phyloP scores from a whole-genome alignment of 1,140 invertebrate species.

The Bombus sibiricus region DNA sequence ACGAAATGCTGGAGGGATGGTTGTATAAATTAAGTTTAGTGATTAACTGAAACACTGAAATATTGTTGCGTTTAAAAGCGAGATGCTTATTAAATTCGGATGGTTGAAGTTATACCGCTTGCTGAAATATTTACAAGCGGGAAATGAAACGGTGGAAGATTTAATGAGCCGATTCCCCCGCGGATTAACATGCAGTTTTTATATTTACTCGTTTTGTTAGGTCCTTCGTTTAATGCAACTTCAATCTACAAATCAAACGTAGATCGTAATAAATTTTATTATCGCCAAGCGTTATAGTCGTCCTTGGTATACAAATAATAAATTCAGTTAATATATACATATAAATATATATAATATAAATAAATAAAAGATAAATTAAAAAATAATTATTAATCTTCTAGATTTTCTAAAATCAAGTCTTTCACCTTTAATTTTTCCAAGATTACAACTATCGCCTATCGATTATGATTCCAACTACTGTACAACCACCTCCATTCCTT shows the following conservation, averaged over 20 bases:
- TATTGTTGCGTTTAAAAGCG: background rate
- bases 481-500: background rate
- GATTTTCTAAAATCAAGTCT: background rate
- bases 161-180: background rate
- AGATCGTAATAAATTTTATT: background rate
- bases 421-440: background rate
- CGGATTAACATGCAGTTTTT: slow-evolving; percentile 6
- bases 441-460: no score
- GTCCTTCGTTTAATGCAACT: no score
- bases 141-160: slow-evolving; percentile 3
- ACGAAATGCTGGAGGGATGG: background rate
- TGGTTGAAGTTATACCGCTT: no score
- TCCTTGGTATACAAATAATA: no score
- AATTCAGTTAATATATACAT: no score
- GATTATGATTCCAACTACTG: no score
- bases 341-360: no score
- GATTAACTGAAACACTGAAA: background rate
- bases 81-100: background rate
- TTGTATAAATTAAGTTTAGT: slow-evolving; percentile 1
- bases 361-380: no score
- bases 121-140: background rate
- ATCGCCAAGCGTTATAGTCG: background rate
- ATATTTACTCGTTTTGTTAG: no score
- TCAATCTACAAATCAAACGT: background rate
- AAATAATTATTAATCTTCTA: no score